Base-by-base conservation (phyloP, 2,888 invertebrate species). In the Drosophila diplacantha region DNA sequence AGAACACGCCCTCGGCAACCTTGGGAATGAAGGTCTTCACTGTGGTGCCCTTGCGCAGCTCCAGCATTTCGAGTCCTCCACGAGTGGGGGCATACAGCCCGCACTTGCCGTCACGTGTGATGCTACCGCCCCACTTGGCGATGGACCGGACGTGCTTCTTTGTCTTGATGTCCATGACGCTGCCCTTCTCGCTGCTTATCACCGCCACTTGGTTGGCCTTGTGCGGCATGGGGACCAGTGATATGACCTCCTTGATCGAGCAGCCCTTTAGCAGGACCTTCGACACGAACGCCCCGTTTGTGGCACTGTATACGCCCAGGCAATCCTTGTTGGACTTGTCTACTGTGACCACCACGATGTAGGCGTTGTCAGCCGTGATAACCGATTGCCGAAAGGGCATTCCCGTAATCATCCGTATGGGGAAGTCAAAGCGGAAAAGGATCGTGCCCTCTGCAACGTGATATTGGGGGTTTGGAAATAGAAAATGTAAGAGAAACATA, bases 1-100 rank as follows among this genome's bases (percentile, higher is more conserved):
- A 96, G 87, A 98, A 98, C 0, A 99, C 98, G 0, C 99, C 99
- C 87, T 99, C 98, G 0, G 98, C 98, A 0, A 98, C 94, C 86
- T 95, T 93, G 7, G 96, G 96, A 71, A 99, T 98, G 71, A 97
- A 94, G 0, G 95, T 97, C 86, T 94, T 94, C 0, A 96, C 93
- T 0, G 95, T 94, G 47, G 93, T 92, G 0, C 98, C 98, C 81
- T 95, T 93, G 84, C 96, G 96, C 67, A 99, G 89, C 86, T 99
- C 98, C 12, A 96, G 91, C 32, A 98, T 91, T 84, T 99, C 98
- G 2, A 99, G 89, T 0, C 99, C 99, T 0, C 99, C 99, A 52
- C 98, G 90, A 37, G 94, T 90, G 0, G 99, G 98, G 0, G 99
- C 98, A 85, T 95, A 97, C 0, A 99, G 90, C 0, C 98, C 99